Conservation (phyloP, 1,140 invertebrate species). For the Drosophila azteca region DNA sequence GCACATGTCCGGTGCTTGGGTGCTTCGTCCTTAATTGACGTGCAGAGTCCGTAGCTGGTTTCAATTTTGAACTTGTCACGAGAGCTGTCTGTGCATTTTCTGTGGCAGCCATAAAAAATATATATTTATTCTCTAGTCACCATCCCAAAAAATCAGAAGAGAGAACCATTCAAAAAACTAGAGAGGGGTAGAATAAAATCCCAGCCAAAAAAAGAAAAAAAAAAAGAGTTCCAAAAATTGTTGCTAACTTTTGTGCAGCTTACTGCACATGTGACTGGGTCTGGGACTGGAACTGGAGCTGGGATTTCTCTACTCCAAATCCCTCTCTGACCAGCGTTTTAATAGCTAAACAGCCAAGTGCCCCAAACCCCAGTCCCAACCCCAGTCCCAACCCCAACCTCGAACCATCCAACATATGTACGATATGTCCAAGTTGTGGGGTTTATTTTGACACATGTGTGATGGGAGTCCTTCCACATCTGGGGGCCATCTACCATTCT, state of each 20-base stretch:
- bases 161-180: slow-evolving; percentile 22
- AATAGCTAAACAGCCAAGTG: slow-evolving; percentile 38
- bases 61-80: slow-evolving; percentile 52
- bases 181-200: neutral
- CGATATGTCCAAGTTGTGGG: slow-evolving; percentile 42
- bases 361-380: slow-evolving; percentile 13
- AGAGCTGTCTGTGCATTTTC: slow-evolving; percentile 2
- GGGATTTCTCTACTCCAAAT: neutral
- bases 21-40: slow-evolving; percentile 51
- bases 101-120: slow-evolving; percentile 25
- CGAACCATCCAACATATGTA: slow-evolving; percentile 27
- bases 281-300: no score
- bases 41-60: slow-evolving; percentile 35
- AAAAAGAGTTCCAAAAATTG: no score
- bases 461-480: slow-evolving; percentile 10
- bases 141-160: no score
- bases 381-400: slow-evolving; percentile 25
- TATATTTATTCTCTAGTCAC: slow-evolving; percentile 15
- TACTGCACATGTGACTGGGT: slow-evolving; percentile 14
- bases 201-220: no score
- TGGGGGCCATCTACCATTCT: slow-evolving; percentile 12
- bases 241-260: slow-evolving; percentile 42
- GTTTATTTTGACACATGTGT: slow-evolving; percentile 59
- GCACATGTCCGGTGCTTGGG: slow-evolving; percentile 29
- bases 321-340: slow-evolving; percentile 3